Evolutionary conservation across 2,797 vertebrate species (phyloP).

Genomic region (Phalloptychus januarius): DNA sequence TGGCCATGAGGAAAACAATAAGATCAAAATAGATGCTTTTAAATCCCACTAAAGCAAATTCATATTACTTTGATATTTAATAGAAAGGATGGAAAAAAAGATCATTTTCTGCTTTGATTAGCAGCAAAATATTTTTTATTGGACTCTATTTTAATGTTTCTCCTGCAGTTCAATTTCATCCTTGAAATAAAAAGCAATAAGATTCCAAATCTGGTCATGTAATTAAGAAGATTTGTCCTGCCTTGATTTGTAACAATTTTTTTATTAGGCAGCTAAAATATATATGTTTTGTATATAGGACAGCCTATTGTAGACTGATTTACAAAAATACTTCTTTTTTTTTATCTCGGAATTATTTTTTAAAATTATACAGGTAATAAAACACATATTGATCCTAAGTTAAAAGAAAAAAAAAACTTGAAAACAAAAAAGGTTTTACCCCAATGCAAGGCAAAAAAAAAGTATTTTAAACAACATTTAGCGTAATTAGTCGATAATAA

Average conservation of each 20-base stretch:
- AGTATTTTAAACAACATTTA: not conserved
- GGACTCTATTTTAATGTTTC: not conserved
- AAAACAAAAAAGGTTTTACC: not conserved
- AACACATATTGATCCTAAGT: not conserved
- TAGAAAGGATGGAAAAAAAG: too few species aligned
- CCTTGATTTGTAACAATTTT: not conserved
- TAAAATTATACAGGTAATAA: not conserved
- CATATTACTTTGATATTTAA: not conserved
- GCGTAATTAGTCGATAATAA: not conserved
- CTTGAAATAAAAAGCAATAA: not conserved
- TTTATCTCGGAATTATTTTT: not conserved
- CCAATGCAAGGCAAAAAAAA: not conserved
- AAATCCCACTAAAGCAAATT: not conserved
- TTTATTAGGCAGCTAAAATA: not conserved
- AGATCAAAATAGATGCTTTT: not conserved
- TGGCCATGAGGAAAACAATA: not conserved
- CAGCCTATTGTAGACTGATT: not conserved
- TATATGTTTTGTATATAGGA: not conserved
- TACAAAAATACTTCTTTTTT: not conserved
- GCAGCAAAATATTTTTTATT: not conserved
- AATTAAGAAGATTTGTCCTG: not conserved
- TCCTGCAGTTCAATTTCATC: not conserved
- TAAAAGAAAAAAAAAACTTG: too few species aligned
- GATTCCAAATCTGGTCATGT: not conserved
- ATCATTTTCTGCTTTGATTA: not conserved